A percentile compares a stretch with the other conserved stretches of the same genome.
Conservation (phyloP, 2,113 vertebrate species). For the Suricata suricatta region DNA sequence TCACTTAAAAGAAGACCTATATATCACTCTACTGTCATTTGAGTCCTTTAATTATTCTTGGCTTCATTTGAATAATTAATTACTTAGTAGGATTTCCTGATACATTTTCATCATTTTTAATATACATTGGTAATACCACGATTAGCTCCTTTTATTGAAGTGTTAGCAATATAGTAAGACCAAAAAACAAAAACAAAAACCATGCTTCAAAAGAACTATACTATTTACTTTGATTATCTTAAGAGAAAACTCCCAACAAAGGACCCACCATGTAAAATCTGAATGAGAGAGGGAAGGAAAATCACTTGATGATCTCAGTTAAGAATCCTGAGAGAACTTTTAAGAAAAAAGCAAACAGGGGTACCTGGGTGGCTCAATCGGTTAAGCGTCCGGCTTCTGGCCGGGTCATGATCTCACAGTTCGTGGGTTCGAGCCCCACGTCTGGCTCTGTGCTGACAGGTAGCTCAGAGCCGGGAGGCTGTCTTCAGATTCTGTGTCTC, state of each 20-base stretch:
- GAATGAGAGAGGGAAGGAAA: background rate
- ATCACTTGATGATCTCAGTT: constrained; percentile 10
- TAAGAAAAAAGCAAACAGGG: constrained; percentile 1
- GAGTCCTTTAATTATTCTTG: constrained; percentile 16
- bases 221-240: constrained; percentile 40
- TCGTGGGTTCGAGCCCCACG: no score
- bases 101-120: constrained; percentile 15
- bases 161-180: background rate
- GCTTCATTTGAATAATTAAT: constrained; percentile 48
- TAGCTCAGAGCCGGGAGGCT: no score
- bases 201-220: background rate
- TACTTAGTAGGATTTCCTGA: background rate
- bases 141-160: constrained; percentile 19
- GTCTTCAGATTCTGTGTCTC: no score
- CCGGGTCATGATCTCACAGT: no score
- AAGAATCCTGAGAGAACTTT: constrained; percentile 19
- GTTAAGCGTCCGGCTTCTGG: no score
- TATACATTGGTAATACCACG: background rate
- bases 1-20: constrained; percentile 25
- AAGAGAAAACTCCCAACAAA: constrained; percentile 40
- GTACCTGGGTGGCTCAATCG: no score
- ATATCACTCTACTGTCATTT: background rate
- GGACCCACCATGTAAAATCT: background rate
- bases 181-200: background rate
- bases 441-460: no score